Evolutionary conservation across 2,797 vertebrate genomes (phyloP).

Genomic region (Microctenopoma steveboyesi): DNA sequence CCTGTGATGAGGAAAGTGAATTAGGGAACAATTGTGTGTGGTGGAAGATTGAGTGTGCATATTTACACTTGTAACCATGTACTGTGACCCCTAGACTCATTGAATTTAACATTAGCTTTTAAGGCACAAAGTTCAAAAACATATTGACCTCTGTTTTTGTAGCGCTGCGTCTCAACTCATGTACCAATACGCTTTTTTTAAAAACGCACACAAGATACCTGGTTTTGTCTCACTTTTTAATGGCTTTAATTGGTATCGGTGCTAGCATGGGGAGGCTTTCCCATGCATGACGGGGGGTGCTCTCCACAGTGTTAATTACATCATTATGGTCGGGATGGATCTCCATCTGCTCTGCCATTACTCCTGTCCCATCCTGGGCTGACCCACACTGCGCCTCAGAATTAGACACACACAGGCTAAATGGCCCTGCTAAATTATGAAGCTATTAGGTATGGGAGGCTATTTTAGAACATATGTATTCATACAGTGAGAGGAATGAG

Average conservation of each 20-base stretch:
- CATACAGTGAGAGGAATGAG: constrained; percentile 53
- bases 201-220: not conserved
- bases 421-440: constrained; percentile 83
- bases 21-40: constrained; percentile 26
- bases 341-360: constrained; percentile 83
- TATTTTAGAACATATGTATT: constrained; percentile 83
- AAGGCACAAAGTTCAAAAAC: not conserved
- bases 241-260: constrained; percentile 25
- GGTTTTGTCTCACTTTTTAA: not conserved
- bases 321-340: constrained; percentile 83
- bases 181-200: not conserved
- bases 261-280: constrained; percentile 64
- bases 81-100: not conserved
- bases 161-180: not conserved
- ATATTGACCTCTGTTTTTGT: not conserved
- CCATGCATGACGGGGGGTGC: constrained; percentile 64
- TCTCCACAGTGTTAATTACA: constrained; percentile 81
- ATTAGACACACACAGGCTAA: constrained; percentile 79
- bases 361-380: constrained; percentile 76
- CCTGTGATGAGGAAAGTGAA: constrained; percentile 36
- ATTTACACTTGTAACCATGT: constrained; percentile 12
- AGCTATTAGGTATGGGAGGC: constrained; percentile 77
- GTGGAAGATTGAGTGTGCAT: not conserved
- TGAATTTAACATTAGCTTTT: constrained; percentile 2
- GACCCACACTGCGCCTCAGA: constrained; percentile 72